Conservation (phyloP, 2,888 invertebrate genomes). For the Cotesia congregata region DNA sequence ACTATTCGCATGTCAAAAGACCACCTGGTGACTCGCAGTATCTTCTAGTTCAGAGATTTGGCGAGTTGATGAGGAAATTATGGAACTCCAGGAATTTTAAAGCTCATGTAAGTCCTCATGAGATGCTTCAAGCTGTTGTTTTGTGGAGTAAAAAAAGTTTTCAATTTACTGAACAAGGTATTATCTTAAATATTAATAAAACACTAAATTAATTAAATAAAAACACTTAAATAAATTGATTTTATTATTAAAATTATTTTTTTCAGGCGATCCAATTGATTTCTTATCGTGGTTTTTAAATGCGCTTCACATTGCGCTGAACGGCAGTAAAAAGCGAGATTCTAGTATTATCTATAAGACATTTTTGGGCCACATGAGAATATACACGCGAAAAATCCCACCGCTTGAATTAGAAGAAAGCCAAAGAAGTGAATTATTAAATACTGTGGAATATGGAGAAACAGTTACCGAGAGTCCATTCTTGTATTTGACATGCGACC, state of each 20-base stretch:
- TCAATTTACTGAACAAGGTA: constrained; percentile 98
- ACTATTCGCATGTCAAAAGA: constrained; percentile 88
- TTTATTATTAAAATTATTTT: neutral
- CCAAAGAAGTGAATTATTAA: constrained; percentile 83
- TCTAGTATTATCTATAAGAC: constrained; percentile 96
- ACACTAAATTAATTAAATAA: no score
- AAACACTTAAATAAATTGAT: no score
- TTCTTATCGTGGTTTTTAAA: constrained; percentile 99
- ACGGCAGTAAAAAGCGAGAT: constrained; percentile 88
- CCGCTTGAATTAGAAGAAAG: constrained; percentile 93
- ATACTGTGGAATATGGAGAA: constrained; percentile 90
- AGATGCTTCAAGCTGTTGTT: constrained; percentile 99
- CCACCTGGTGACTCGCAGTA: constrained; percentile 97
- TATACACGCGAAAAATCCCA: constrained; percentile 92
- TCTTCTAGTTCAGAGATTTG: constrained; percentile 91
- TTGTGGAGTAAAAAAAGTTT: constrained; percentile 97
- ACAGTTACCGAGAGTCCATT: constrained; percentile 92
- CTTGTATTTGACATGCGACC: constrained; percentile 95
- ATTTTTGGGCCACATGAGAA: constrained; percentile 92
- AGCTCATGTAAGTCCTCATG: constrained; percentile 99
- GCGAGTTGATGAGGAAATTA: constrained; percentile 95
- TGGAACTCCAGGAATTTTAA: constrained; percentile 99
- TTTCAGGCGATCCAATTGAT: constrained; percentile 91
- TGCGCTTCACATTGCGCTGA: constrained; percentile 93
- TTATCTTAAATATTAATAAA: constrained; percentile 29